Conservation (phyloP, 1,140 invertebrate species). For the Sminthurides bifidus region DNA sequence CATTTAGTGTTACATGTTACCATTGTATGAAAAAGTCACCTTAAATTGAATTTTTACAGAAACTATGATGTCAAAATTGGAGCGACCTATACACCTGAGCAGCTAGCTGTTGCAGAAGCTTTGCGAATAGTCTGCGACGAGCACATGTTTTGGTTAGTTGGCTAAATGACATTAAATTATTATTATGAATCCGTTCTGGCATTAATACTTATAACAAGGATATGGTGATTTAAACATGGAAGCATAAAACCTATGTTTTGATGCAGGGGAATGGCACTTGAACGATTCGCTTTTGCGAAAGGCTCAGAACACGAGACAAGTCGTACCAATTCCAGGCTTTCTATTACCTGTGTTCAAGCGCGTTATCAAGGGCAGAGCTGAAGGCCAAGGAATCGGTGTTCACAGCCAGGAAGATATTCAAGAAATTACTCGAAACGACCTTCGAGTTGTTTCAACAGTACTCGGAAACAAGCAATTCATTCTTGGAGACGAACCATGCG, state of each 20-base stretch:
- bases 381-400: slow-evolving; percentile 16
- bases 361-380: neutral
- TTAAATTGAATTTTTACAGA: slow-evolving; percentile 3
- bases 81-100: neutral
- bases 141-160: slow-evolving; percentile 15
- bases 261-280: neutral
- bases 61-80: neutral
- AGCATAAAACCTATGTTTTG: too few relatives aligned
- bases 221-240: neutral
- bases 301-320: neutral
- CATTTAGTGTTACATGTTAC: neutral
- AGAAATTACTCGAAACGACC: slow-evolving; percentile 20
- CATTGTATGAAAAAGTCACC: neutral
- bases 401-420: slow-evolving; percentile 9
- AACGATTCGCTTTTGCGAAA: neutral
- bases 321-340: neutral
- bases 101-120: slow-evolving; percentile 13
- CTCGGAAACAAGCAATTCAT: slow-evolving; percentile 21
- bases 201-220: neutral
- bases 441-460: slow-evolving; percentile 13
- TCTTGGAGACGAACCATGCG: slow-evolving; percentile 15
- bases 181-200: neutral
- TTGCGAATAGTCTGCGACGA: slow-evolving; percentile 18
- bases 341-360: neutral
- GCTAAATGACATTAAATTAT: too few relatives aligned